Evolutionary conservation across 2,113 vertebrate genomes (phyloP), one percentile per base, ranked within the genome.

Genomic region (Pangasianodon hypophthalmus): DNA sequence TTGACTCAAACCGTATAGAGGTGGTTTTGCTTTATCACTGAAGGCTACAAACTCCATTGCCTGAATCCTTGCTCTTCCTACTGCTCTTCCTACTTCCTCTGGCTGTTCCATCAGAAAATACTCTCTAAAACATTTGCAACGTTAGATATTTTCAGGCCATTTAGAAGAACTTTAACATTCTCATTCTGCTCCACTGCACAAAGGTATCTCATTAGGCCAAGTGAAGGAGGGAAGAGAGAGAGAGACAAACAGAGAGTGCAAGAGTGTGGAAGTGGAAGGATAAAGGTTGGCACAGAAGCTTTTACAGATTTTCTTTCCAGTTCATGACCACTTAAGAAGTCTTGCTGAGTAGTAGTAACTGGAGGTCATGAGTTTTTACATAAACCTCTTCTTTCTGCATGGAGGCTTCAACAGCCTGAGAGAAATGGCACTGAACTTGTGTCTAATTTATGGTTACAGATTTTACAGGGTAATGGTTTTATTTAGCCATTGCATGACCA

Each of bases 351-450:
- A 58, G 18, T 37, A 19, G 14, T 56, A 82, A 82, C 50, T 32
- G 50, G n/a, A 54, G 94, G 95, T 94, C 94, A 94, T 80, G 90
- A 93, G 94, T 93, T 92, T 93, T 94, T 93, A 92, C 14, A 92
- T 93, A 92, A 89, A 92, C 85, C 81, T 92, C 71, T 10, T 92
- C 71, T 10, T 52, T 90, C 92, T 92, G 79, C 88, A 91, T 92
- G 92, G 91, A 92, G 92, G 92, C 84, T 93, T 93, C 93, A 91
- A 94, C 90, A 92, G 84, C 92, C 92, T 92, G 73, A 91, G 77
- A 88, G 48, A 90, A 62, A 89, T 91, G 92, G 81, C 88, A 77
- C 37, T 89, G 92, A 73, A 91, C 92, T 73, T 90, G 87, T 92
- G 90, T 93, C 92, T 67, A 85, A 67, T 79, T 77, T 80, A 60